Conservation (phyloP, 2,113 vertebrate species). For the Tichodroma muraria region DNA sequence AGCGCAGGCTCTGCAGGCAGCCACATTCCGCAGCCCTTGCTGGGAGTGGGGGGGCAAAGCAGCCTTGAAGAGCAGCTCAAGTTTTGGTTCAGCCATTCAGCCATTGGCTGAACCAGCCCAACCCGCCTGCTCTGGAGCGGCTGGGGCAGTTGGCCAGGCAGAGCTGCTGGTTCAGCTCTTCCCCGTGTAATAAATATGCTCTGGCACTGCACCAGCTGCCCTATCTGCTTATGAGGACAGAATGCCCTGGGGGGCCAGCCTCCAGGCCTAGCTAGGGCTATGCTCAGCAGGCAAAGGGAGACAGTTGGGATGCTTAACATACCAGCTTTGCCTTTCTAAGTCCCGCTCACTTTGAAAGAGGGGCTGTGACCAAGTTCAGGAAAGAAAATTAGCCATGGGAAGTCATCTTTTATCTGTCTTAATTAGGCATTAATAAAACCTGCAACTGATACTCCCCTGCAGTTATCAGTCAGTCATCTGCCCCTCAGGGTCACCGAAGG, state of each 20-base stretch:
- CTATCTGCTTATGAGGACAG: background rate
- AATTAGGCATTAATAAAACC: slow-evolving; percentile 15
- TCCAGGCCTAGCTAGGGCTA: background rate
- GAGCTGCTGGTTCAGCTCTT: background rate
- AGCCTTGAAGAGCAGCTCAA: background rate
- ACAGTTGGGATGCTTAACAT: background rate
- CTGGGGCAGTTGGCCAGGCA: background rate
- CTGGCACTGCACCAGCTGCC: background rate
- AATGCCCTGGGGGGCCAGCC: background rate
- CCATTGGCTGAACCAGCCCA: background rate
- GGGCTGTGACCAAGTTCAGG: background rate
- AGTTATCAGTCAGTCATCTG: background rate
- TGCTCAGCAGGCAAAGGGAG: background rate
- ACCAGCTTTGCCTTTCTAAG: background rate
- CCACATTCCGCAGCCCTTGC: background rate
- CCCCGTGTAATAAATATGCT: background rate
- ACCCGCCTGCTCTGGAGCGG: background rate
- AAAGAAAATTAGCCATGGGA: background rate
- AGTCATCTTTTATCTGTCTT: background rate
- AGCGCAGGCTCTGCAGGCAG: background rate
- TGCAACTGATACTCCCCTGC: background rate
- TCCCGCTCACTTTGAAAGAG: background rate
- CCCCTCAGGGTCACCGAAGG: background rate
- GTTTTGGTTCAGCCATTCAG: background rate
- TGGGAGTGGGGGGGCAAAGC: background rate